Percentiles rank a stretch among this genome's conserved stretches.
phyloP scores from a whole-genome alignment of 2,888 invertebrate species.

The Pristionchus mayeri region DNA sequence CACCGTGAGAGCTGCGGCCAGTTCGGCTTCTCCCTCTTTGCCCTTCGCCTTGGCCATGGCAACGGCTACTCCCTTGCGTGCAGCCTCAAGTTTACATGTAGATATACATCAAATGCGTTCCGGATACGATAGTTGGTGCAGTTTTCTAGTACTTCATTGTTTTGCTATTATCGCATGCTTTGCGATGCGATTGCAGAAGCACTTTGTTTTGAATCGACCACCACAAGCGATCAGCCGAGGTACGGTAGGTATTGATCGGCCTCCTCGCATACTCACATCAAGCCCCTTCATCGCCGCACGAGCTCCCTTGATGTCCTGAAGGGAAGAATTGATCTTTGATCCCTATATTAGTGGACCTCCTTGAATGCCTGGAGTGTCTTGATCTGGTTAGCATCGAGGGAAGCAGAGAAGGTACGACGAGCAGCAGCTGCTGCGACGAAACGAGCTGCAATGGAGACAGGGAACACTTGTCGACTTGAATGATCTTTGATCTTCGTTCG shows the following conservation, averaged over 20 bases:
- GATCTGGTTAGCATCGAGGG: conserved; percentile 13
- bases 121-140: too few species aligned
- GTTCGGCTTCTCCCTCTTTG: conserved; percentile 4
- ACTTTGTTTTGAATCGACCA: too few species aligned
- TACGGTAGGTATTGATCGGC: neutral
- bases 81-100: neutral
- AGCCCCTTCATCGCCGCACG: neutral
- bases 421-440: neutral
- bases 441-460: conserved; percentile 22
- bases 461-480: too few species aligned
- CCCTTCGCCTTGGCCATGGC: conserved; percentile 26
- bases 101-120: neutral
- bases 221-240: too few species aligned
- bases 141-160: too few species aligned
- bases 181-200: too few species aligned
- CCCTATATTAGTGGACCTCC: neutral
- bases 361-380: conserved; percentile 6
- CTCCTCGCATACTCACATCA: neutral
- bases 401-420: neutral
- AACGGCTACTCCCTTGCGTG: conserved; percentile 1
- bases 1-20: neutral
- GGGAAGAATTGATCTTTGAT: neutral
- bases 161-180: too few species aligned
- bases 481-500: conserved; percentile 5
- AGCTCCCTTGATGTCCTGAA: conserved; percentile 28